Base-by-base conservation (phyloP, 2,113 vertebrate species). In the Chionodraco myersi region DNA sequence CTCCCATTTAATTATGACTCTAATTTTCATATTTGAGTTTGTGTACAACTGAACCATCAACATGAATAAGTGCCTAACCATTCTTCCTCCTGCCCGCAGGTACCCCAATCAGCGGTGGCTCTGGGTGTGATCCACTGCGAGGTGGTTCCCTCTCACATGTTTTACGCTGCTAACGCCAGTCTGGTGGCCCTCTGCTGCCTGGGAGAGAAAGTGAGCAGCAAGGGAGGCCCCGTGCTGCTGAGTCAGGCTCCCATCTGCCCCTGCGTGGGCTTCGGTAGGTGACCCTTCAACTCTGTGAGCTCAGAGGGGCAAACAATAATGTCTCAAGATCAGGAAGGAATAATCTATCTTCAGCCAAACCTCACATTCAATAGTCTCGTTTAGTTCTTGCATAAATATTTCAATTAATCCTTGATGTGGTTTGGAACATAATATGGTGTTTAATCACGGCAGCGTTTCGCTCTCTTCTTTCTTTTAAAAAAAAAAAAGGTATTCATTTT, bases 141-240 rank as follows among this genome's bases (percentile, higher is more conserved):
- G 0, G 96, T 99, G 0, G 94, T 94, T 13, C 97, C 98, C 11
- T 92, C 92, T 58, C 97, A 99, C 80, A 94, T 97, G 75, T 81
- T 99, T 75, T 98, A 98, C 0, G 95, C 96, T 0, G 89, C 95
- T 80, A 99, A 97, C 0, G 97, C 94, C 90, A 96, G 95, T 87
- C 96, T 98, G 94, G 96, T 99, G 0, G 98, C 95, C 11, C 96
- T 99, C 0, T 99, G 98, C 94, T 94, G 91, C 87, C 92, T 99
- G 47, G 89, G 91, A 0, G 97, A 97, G 51, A 96, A 96, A 0
- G 86, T 99, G 7, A 69, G 59, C 0, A 93, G 95, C 53, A 84
- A 83, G 10, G 91, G 94, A 0, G 96, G 97, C 10, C 97, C 98
- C 0, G 94, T 98, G 10, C 68, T 99, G 75, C 94, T 99, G 34